These are phyloP conservation scores for Danio tinwini DNA, from an alignment of 2,797 vertebrate species.

Conservation along the genomic window DNA sequence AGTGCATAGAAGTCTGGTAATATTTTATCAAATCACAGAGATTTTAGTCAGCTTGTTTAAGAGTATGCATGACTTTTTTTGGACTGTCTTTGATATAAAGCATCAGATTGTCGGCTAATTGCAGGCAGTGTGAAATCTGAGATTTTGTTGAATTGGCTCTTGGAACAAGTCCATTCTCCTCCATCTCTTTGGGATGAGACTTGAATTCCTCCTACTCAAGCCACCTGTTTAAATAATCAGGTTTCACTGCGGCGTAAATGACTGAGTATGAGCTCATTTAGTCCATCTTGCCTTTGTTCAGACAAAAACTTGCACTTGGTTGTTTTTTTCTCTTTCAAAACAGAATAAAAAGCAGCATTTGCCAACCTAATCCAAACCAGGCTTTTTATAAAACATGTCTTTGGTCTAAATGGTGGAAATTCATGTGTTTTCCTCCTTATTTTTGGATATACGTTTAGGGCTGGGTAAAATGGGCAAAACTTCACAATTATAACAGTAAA, in stretches of 20 bases:
- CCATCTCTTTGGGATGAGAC: slow-evolving; percentile 21
- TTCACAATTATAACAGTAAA: no score
- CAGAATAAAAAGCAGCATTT: not conserved
- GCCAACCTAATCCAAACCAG: not conserved
- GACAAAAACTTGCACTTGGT: not conserved
- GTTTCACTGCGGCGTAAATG: not conserved
- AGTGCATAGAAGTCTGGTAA: not conserved
- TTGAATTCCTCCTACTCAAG: not conserved
- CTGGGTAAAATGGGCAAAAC: no score
- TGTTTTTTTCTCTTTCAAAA: not conserved
- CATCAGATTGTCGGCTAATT: slow-evolving; percentile 2
- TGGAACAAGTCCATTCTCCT: slow-evolving; percentile 36
- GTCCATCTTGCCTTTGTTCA: not conserved
- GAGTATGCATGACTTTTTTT: not conserved
- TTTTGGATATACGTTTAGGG: not conserved
- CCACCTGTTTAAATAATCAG: slow-evolving; percentile 30
- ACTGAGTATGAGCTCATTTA: not conserved
- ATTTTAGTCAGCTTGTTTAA: not conserved
- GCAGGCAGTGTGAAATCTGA: slow-evolving; percentile 33
- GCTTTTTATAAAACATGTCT: not conserved
- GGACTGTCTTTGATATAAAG: not conserved
- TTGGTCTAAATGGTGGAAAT: not conserved
- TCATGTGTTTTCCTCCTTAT: not conserved
- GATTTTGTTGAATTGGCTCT: slow-evolving; percentile 63
- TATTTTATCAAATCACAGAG: not conserved